A percentile compares a stretch with the other conserved stretches of the same genome.
These are phyloP conservation scores for Pinna nobilis DNA, from an alignment of 1,140 invertebrate genomes.

Conservation along the genomic window DNA sequence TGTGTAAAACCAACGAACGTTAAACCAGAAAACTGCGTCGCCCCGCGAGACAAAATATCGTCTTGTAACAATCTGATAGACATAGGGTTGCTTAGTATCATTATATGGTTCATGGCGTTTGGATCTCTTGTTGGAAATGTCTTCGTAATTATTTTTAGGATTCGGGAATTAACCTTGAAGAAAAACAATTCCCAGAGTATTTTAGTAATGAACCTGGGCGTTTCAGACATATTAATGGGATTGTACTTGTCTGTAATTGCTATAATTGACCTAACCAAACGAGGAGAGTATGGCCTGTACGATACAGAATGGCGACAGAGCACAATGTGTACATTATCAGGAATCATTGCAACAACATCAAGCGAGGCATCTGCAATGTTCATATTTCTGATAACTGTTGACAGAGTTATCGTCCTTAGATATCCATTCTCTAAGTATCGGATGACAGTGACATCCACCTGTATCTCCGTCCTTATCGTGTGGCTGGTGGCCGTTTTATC, in stretches of 20 bases:
- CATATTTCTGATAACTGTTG: slow-evolving; percentile 59
- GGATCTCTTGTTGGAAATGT: slow-evolving; percentile 50
- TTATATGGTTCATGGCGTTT: slow-evolving; percentile 47
- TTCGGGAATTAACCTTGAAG: neutral
- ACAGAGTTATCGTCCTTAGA: slow-evolving; percentile 53
- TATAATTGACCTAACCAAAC: slow-evolving; percentile 52
- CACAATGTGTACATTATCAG: slow-evolving; percentile 52
- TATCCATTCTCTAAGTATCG: slow-evolving; percentile 49
- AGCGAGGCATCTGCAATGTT: slow-evolving; percentile 58
- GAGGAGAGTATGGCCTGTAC: slow-evolving; percentile 56
- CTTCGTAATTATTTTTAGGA: slow-evolving; percentile 41
- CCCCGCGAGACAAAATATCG: slow-evolving; percentile 44
- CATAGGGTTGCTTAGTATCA: slow-evolving; percentile 19
- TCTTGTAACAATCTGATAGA: slow-evolving; percentile 50
- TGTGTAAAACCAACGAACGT: slow-evolving; percentile 36
- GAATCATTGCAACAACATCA: slow-evolving; percentile 57
- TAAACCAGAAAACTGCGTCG: slow-evolving; percentile 32
- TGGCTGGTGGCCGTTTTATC: slow-evolving; percentile 4
- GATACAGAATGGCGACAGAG: slow-evolving; percentile 58
- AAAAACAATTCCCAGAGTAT: slow-evolving; percentile 22
- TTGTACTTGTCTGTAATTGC: slow-evolving; percentile 66
- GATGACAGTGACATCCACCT: slow-evolving; percentile 22
- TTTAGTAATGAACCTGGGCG: slow-evolving; percentile 55
- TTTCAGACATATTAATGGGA: slow-evolving; percentile 66
- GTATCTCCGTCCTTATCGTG: neutral